Evolutionary conservation across 2,888 invertebrate species (phyloP), one percentile per base, ranked within the genome.

Genomic region (Xanthia togata): DNA sequence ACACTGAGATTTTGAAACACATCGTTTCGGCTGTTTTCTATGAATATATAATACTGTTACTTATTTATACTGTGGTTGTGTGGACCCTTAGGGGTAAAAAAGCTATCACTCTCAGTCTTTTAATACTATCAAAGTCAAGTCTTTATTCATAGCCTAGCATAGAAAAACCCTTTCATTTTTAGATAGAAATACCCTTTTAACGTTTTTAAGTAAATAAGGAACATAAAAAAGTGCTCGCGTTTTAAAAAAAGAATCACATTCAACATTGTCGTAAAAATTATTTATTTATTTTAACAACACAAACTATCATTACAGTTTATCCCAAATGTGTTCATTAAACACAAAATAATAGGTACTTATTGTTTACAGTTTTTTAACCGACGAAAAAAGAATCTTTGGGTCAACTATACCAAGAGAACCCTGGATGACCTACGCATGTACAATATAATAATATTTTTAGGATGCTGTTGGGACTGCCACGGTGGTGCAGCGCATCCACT

Each of bases 301-400:
- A 44, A 26, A 44, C 20, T 44, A 26, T 41, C 9, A 26, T 11
- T 41, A 26, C 17, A n/a, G n/a, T 0, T 11, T 41, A 41, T 2
- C 11, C n/a, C 41, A 41, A 26, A 47, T 31, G 23, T 62, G 41
- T 59, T 70, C 2, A 71, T 31, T 59, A 55, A 53, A 74, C 70
- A 55, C 47, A 57, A 50, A 70, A 62, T 9, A 72, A 47, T 53
- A n/a, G n/a, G n/a, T n/a, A 31, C 12, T 35, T 6, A n/a, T n/a
- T 53, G 38, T 44, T 23, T 5, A 67, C 23, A 44, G 23, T 20
- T 83, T 73, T 31, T 73, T n/a, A n/a, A n/a, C n/a, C n/a, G n/a
- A n/a, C n/a, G n/a, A n/a, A n/a, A n/a, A n/a, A n/a, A n/a, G n/a
- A n/a, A n/a, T n/a, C n/a, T n/a, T n/a, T n/a, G n/a, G n/a, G n/a